Evolutionary conservation across 2,797 vertebrate species (phyloP).

Genomic region (Rhinogobio ventralis): DNA sequence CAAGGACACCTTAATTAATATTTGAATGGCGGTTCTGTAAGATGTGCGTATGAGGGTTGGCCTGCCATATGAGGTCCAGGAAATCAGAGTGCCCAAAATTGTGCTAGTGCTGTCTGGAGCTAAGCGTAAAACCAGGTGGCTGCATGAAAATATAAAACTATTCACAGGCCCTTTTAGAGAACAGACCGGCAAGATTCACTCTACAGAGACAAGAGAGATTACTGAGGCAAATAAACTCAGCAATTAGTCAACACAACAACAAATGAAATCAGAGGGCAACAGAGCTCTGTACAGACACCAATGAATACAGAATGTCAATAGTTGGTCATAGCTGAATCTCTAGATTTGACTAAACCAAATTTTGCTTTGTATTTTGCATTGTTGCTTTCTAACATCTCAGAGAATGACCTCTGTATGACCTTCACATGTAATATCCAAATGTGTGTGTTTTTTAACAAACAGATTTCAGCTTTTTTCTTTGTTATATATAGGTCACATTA

Average conservation of each 20-base stretch:
- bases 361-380: not conserved
- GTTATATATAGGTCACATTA: not conserved
- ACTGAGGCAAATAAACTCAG: conserved; percentile 20
- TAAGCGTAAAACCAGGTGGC: conserved; percentile 8
- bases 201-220: conserved; percentile 3
- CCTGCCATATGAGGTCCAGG: not conserved
- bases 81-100: not conserved
- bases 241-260: not conserved
- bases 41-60: conserved; percentile 1
- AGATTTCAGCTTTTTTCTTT: not conserved
- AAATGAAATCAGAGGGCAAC: not conserved
- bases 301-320: not conserved
- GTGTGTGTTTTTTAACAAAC: too few species aligned
- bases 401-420: not conserved
- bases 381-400: not conserved
- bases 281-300: not conserved
- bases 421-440: not conserved
- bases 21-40: conserved; percentile 23
- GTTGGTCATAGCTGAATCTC: not conserved
- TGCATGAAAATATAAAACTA: conserved; percentile 38
- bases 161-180: conserved; percentile 20
- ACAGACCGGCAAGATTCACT: conserved; percentile 61
- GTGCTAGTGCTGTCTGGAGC: conserved; percentile 2
- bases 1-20: conserved; percentile 74
- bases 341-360: not conserved